Conservation (phyloP, 2,113 vertebrate species). For the Oreochromis spilurus region DNA sequence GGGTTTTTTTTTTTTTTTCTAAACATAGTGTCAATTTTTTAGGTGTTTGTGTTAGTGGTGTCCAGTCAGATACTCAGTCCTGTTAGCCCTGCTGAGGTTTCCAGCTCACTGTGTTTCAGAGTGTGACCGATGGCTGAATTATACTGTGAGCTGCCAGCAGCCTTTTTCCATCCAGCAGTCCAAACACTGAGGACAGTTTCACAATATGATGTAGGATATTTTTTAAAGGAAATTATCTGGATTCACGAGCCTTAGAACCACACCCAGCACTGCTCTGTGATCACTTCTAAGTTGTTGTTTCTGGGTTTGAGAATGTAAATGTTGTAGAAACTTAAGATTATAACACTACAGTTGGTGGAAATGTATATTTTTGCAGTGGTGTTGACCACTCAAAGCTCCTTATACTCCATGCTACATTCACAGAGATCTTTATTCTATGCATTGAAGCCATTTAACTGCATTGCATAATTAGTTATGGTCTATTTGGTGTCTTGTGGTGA, state of each 20-base stretch:
- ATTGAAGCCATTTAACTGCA: rapidly evolving
- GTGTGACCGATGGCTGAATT: neutral
- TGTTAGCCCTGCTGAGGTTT: neutral
- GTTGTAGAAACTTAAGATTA: neutral
- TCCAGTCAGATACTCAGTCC: neutral
- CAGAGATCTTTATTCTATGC: neutral
- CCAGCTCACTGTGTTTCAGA: neutral
- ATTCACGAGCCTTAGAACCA: neutral
- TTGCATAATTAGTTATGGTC: neutral
- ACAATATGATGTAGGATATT: neutral
- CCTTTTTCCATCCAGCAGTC: neutral
- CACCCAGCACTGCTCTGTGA: neutral
- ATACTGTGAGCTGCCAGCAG: neutral
- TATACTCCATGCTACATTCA: neutral
- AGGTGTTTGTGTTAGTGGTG: neutral
- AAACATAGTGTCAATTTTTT: neutral
- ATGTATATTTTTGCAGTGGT: neutral
- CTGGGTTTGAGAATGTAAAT: neutral
- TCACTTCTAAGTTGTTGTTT: neutral
- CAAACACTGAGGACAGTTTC: neutral
- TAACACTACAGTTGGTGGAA: neutral
- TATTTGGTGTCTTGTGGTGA: too few relatives aligned
- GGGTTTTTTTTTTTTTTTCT: rapidly evolving
- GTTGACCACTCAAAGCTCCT: neutral
- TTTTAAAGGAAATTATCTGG: neutral